Base-by-base conservation (phyloP, 2,888 invertebrate species). In the Perithous albicinctus region DNA sequence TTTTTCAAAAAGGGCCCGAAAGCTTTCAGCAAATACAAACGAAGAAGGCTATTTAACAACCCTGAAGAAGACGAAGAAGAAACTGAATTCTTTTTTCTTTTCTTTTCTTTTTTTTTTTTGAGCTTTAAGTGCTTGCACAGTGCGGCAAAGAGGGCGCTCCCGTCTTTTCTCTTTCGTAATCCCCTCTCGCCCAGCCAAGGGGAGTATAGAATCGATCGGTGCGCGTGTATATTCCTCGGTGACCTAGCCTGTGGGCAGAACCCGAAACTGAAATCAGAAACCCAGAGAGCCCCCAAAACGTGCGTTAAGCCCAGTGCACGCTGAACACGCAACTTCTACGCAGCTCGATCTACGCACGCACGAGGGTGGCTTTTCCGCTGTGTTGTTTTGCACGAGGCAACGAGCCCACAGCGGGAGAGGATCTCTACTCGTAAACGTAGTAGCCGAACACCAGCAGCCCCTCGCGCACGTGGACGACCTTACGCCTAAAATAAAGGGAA, bases 161-260 rank as follows among this genome's bases (percentile, higher is more conserved):
- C 51, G 59, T 59, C 26, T 41, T 76, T 70, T 41, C 73, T 29
- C 61, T 51, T 35, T 56, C 54, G 77, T 46, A 48, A 67, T 29
- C 26, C 61, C 56, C 72, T 63, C 51, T 63, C 51, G 63, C 63
- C 83, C 73, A 79, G 78, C 79, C 79, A 79, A 85, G 85, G 80
- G 85, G 85, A 87, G 86, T 86, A n/a, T n/a, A 86, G 87, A 86
- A 90, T 89, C 90, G 90, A 90, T 89, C 89, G 87, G 83, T 78
- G 85, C 80, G 66, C 59, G 59, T 32, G 59, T 59, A 72, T 80
- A 73, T 85, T 85, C 78, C 78, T 70, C 77, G 48, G 59, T 67
- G 79, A 87, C 84, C 88, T 87, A 85, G 82, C 88, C 85, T 76
- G 64, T 77, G 85, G 83, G 83, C 80, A 78, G 84, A 86, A 88